phyloP scores from a whole-genome alignment of 2,888 invertebrate genomes.

The Drosophila sordidapex region DNA sequence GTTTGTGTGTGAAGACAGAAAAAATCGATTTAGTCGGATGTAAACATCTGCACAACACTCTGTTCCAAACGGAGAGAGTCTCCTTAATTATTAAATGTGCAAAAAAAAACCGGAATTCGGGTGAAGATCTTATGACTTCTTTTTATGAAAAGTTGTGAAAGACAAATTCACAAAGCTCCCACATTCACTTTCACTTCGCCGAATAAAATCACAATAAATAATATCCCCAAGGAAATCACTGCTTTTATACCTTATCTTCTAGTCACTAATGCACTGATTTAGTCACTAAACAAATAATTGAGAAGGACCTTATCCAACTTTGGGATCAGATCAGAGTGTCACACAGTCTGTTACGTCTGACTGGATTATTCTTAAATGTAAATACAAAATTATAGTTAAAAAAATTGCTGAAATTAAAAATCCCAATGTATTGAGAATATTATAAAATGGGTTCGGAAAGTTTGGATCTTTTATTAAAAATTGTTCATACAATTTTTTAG shows the following conservation, averaged over 20 bases:
- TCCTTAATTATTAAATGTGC: not conserved
- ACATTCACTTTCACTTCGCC: not conserved
- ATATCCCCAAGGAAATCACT: not conserved
- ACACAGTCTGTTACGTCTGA: not conserved
- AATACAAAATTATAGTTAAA: not conserved
- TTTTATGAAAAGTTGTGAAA: not conserved
- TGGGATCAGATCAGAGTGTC: not conserved
- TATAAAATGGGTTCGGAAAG: not conserved
- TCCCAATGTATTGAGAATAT: not conserved
- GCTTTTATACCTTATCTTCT: not conserved
- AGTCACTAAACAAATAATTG: not conserved
- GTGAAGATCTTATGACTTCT: not conserved
- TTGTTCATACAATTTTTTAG: not conserved
- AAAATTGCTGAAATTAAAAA: not conserved
- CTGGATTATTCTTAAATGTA: not conserved
- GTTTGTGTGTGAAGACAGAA: not conserved
- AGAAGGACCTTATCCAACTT: not conserved
- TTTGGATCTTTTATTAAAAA: conserved; percentile 2
- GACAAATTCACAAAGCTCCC: not conserved
- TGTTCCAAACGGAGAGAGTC: not conserved
- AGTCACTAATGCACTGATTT: not conserved
- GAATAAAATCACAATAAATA: not conserved
- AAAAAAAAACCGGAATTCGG: not conserved
- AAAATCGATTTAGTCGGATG: not conserved
- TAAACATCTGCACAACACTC: not conserved